Percentiles rank a stretch among this genome's conserved stretches.
phyloP scores from a whole-genome alignment of 2,113 vertebrate genomes.

The Myotis yumanensis region DNA sequence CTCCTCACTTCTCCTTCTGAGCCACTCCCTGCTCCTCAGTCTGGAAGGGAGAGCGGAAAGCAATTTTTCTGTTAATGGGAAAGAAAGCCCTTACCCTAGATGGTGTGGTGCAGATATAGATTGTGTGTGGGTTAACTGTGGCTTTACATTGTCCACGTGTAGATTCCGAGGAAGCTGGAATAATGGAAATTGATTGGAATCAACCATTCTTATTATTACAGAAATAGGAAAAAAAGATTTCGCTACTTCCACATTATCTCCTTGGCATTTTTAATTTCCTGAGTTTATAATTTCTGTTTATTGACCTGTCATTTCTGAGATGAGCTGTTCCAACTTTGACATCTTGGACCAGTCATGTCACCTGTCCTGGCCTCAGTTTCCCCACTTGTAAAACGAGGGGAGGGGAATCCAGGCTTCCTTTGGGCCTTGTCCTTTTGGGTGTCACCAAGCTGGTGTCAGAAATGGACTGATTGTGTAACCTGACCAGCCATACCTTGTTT shows the following conservation, averaged over 20 bases:
- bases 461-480: slow-evolving; percentile 32
- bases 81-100: neutral
- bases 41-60: slow-evolving; percentile 54
- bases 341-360: neutral
- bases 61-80: slow-evolving; percentile 51
- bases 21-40: neutral
- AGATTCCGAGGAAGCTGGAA: neutral
- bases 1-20: slow-evolving; percentile 54
- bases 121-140: neutral
- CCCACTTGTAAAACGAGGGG: neutral
- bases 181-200: slow-evolving; percentile 59
- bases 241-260: neutral
- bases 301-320: neutral
- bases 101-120: neutral
- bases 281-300: neutral
- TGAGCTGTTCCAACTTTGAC: neutral
- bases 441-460: slow-evolving; percentile 31
- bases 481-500: neutral
- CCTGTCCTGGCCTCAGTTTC: slow-evolving; percentile 41
- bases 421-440: slow-evolving; percentile 23
- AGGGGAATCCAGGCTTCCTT: neutral
- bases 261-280: neutral
- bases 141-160: neutral
- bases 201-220: slow-evolving; percentile 37
- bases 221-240: neutral